These are phyloP conservation scores for Cacoxenus indagator DNA, from an alignment of 2,888 invertebrate species.

Conservation along the genomic window DNA sequence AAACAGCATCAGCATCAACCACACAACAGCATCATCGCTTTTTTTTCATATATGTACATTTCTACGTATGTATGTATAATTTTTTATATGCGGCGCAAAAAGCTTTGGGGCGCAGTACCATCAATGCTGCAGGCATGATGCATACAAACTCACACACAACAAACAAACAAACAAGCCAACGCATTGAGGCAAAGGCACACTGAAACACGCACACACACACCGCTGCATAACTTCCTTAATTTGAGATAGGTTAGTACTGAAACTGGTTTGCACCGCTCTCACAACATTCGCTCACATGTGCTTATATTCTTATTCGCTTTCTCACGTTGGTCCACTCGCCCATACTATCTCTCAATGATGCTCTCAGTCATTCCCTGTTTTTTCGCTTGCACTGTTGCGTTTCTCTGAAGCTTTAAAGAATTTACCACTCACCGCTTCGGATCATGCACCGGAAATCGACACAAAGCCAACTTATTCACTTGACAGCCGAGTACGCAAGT, in stretches of 20 bases:
- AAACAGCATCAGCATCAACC: neutral
- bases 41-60: neutral
- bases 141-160: constrained; percentile 29
- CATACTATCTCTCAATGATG: neutral
- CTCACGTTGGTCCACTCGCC: neutral
- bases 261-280: neutral
- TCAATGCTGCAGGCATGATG: constrained; percentile 35
- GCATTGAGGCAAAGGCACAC: constrained; percentile 10
- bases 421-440: constrained; percentile 48
- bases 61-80: neutral
- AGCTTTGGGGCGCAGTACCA: constrained; percentile 36
- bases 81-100: constrained; percentile 37
- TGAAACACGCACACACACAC: constrained; percentile 24
- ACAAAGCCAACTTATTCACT: constrained; percentile 50
- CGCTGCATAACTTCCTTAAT: constrained; percentile 17
- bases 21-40: neutral
- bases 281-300: neutral
- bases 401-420: neutral
- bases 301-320: neutral
- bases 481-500: constrained; percentile 58
- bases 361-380: neutral
- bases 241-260: constrained; percentile 7
- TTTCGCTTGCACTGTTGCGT: too few species aligned
- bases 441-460: constrained; percentile 63
- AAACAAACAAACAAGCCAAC: too few species aligned